Evolutionary conservation across 2,888 invertebrate species (phyloP).

Genomic region (Helobdella robusta): DNA sequence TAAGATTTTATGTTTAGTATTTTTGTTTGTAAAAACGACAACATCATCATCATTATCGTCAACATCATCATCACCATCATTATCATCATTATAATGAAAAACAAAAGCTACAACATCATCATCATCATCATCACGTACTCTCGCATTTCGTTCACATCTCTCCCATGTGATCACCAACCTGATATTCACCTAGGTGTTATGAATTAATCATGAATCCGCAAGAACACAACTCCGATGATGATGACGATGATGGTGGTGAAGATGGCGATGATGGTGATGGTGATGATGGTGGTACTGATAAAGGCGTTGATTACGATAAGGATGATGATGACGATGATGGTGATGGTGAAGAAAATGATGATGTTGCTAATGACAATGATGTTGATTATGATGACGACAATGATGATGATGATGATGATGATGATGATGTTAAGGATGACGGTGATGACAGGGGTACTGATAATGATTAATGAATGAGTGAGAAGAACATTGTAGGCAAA

Average conservation of each 20-base stretch:
- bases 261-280: conserved; percentile 4
- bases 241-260: not conserved
- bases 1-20: too few species aligned
- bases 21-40: too few species aligned
- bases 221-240: too few species aligned
- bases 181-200: too few species aligned
- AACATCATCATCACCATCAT: too few species aligned
- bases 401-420: not conserved
- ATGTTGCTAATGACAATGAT: not conserved
- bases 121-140: too few species aligned
- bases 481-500: not conserved
- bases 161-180: too few species aligned
- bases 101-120: too few species aligned
- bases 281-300: not conserved
- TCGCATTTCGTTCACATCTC: too few species aligned
- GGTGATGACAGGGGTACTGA: not conserved
- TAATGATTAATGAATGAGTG: not conserved
- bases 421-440: not conserved
- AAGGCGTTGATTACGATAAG: not conserved
- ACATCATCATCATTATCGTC: too few species aligned
- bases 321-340: not conserved
- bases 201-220: too few species aligned
- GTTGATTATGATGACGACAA: not conserved
- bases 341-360: not conserved
- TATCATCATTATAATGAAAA: too few species aligned